These are phyloP conservation scores for Morone saxatilis DNA, from an alignment of 2,113 vertebrate species.

Conservation along the genomic window DNA sequence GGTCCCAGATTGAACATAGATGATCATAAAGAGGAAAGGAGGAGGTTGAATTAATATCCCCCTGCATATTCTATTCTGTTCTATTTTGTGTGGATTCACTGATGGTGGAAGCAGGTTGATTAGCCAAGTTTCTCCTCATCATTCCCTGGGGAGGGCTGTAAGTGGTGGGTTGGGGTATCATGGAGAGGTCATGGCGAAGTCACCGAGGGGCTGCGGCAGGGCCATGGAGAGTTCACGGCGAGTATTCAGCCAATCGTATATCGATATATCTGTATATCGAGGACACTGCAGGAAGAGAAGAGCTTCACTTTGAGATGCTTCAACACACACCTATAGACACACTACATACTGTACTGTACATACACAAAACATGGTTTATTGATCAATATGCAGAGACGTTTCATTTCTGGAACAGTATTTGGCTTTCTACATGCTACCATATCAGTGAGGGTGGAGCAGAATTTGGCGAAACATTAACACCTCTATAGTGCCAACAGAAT, in stretches of 20 bases:
- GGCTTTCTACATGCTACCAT: background rate
- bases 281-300: background rate
- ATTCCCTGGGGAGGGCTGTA: background rate
- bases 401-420: background rate
- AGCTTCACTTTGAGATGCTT: background rate
- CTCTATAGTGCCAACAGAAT: conserved; percentile 15
- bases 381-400: background rate
- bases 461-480: conserved; percentile 27
- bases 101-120: conserved; percentile 2
- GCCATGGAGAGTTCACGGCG: conserved; percentile 10
- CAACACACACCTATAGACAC: background rate
- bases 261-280: background rate
- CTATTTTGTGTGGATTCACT: background rate
- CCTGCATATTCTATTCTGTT: background rate
- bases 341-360: background rate
- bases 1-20: too few species aligned
- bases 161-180: background rate
- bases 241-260: conserved; percentile 10
- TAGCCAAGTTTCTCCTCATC: background rate
- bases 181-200: conserved; percentile 28
- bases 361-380: background rate
- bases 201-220: conserved; percentile 23
- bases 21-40: background rate
- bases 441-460: background rate
- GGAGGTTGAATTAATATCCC: background rate